Evolutionary conservation across 1,140 invertebrate genomes (phyloP).

Genomic region (Bombus huntii): DNA sequence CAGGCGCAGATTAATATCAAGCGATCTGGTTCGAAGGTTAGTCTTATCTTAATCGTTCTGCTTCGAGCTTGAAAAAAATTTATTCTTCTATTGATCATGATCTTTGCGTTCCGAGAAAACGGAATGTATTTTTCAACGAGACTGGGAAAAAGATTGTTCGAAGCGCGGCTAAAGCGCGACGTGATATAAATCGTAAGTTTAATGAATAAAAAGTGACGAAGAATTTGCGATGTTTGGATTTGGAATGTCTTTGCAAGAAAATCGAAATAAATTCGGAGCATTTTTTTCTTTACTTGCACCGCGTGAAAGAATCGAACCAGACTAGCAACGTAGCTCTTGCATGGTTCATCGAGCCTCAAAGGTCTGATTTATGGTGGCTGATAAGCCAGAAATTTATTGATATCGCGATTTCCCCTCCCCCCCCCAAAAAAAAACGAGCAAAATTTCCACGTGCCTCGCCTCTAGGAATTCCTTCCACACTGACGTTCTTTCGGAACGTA

Average conservation of each 20-base stretch:
- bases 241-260: not conserved
- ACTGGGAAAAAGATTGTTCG: too few relatives aligned
- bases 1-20: not conserved
- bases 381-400: slow-evolving; percentile 65
- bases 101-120: not conserved
- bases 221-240: not conserved
- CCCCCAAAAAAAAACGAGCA: not conserved
- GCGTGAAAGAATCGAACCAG: not conserved
- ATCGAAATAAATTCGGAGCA: not conserved
- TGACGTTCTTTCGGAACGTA: slow-evolving; percentile 16
- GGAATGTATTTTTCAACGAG: too few relatives aligned
- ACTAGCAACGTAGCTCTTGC: slow-evolving; percentile 19
- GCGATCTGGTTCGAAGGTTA: not conserved
- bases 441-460: slow-evolving; percentile 21
- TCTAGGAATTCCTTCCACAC: slow-evolving; percentile 8
- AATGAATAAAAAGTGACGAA: not conserved
- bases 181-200: too few relatives aligned
- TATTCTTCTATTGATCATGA: not conserved
- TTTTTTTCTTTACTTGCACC: too few relatives aligned
- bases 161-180: too few relatives aligned
- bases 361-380: slow-evolving; percentile 58
- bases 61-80: not conserved
- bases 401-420: slow-evolving; percentile 18
- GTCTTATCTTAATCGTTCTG: not conserved
- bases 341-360: slow-evolving; percentile 66